Evolutionary conservation across 2,888 invertebrate genomes (phyloP), one percentile per base, ranked within the genome.

Genomic region (Priapulus caudatus): DNA sequence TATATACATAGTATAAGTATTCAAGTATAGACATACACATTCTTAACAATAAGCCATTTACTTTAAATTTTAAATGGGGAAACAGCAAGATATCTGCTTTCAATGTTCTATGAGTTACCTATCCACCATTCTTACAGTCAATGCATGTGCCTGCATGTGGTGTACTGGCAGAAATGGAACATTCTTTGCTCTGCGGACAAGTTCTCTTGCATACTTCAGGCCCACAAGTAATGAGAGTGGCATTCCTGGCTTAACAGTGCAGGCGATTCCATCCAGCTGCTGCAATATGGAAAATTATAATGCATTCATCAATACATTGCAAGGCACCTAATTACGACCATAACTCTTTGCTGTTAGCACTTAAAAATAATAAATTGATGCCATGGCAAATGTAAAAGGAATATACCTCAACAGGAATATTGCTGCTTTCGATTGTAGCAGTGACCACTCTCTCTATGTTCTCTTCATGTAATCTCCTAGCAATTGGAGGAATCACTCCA

Each of bases 131-230:
- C 93, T 78, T 20, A 81, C 83, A 16, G 86, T 86, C 53, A 98
- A 74, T 2, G 97, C 92, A 76, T 98, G 98, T 1, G 98, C 97
- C 76, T 95, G 85, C 98, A 98, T 98, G 64, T 98, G 98, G 75
- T 98, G 97, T 54, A 98, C 83, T 0, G 97, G 92, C 67, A 98
- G 86, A 57, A 97, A 74, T 0, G 91, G 90, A 1, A 62, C 66
- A 60, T 68, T 84, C 87, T 0, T 76, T 72, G 57, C 79, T 74
- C 50, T 72, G 59, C 74, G 76, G 19, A 83, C 80, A 48, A 92
- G 69, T 64, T 82, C 77, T 64, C 83, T 86, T 1, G 86, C 89
- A 78, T 87, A 87, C 58, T 81, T 80, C 45, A 83, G 74, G 24
- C 95, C 95, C 55, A 93, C 81, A 54, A 75, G 60, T 51, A 97